Evolutionary conservation across 37 sponge, comb jelly and placozoan species (phyloP).

Genomic region (Beroe ovata): DNA sequence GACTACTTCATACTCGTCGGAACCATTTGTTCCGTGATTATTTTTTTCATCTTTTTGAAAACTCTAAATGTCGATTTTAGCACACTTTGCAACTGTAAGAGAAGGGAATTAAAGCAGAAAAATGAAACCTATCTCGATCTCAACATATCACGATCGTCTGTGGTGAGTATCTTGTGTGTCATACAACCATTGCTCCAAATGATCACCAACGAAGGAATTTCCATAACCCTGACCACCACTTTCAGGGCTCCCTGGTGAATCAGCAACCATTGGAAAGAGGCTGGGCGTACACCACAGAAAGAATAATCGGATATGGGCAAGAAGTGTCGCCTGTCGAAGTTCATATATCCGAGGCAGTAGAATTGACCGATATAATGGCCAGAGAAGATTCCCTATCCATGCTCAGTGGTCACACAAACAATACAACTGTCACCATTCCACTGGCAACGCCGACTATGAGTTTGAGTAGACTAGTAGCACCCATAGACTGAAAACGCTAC

Average conservation of each 20-base stretch:
- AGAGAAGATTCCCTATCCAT: background rate
- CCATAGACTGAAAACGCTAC: too few relatives aligned
- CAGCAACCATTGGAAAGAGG: slow-evolving; percentile 11
- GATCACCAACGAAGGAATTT: too few relatives aligned
- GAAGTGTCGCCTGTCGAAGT: background rate
- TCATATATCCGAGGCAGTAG: background rate
- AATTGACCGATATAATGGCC: slow-evolving; percentile 15
- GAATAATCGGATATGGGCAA: slow-evolving; percentile 18
- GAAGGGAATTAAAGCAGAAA: background rate
- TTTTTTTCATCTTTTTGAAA: slow-evolving; percentile 34
- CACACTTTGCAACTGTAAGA: background rate
- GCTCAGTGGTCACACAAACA: background rate
- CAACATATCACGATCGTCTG: background rate
- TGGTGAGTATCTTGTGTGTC: too few relatives aligned
- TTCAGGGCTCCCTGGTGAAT: slow-evolving; percentile 43
- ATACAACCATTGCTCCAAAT: too few relatives aligned
- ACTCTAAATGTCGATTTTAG: background rate
- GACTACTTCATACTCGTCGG: background rate
- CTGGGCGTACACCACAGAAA: slow-evolving; percentile 54
- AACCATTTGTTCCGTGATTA: background rate
- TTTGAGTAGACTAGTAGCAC: background rate
- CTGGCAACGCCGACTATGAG: background rate
- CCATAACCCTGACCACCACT: too few relatives aligned
- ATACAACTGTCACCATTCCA: background rate
- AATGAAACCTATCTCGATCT: background rate